Conservation (phyloP, 30 jellyfish, hydroid and myxozoan species). For the Pseudorhiza aurosa region DNA sequence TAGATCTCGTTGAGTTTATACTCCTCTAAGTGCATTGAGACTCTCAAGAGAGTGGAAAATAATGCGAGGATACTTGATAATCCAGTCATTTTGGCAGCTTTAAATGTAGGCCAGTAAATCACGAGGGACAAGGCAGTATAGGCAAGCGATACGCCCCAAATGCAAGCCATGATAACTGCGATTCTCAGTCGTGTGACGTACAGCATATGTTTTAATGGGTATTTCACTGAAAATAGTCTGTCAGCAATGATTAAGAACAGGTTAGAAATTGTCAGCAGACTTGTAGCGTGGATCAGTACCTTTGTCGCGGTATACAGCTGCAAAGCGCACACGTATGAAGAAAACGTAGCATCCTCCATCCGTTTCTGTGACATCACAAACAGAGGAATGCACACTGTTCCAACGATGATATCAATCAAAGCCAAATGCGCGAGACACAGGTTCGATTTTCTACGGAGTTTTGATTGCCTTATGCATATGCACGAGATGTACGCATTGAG, state of each 20-base stretch:
- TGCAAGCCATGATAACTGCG: background rate
- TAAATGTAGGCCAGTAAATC: background rate
- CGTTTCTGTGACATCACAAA: constrained; percentile 3
- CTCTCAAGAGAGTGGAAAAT: background rate
- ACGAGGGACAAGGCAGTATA: background rate
- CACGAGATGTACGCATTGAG: background rate
- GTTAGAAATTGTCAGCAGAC: background rate
- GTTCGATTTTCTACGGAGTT: constrained; percentile 15
- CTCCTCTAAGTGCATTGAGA: background rate
- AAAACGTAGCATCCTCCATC: background rate
- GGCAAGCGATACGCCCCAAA: background rate
- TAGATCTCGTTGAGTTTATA: constrained; percentile 1
- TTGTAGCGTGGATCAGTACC: background rate
- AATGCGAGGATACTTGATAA: background rate
- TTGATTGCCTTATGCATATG: background rate
- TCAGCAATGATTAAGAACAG: constrained; percentile 4
- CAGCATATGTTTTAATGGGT: background rate
- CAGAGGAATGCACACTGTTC: constrained; percentile 7
- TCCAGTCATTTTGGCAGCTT: background rate
- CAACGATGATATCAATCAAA: background rate
- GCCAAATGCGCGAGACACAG: background rate
- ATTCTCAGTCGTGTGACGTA: background rate
- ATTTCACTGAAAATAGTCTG: background rate
- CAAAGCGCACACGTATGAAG: background rate
- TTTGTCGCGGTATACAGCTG: background rate